These are phyloP conservation scores for Cheirogaleus major DNA, from an alignment of 2,797 vertebrate species.

Conservation along the genomic window DNA sequence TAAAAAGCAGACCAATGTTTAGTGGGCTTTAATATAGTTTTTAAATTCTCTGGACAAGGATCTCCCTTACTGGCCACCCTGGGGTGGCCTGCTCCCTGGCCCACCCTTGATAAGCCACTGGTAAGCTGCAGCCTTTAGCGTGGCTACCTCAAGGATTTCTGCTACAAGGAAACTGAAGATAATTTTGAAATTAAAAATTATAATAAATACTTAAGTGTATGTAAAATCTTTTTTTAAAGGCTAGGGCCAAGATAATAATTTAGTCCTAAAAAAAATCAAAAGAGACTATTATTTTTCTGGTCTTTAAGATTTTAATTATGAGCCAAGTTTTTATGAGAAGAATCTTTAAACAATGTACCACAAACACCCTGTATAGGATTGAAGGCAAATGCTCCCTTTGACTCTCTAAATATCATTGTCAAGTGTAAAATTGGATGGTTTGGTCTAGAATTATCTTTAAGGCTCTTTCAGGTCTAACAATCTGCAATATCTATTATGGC, in stretches of 20 bases:
- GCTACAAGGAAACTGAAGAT: neutral
- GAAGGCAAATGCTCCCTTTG: neutral
- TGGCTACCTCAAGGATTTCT: neutral
- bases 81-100: neutral
- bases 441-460: neutral
- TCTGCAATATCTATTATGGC: neutral
- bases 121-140: neutral
- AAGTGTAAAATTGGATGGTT: neutral
- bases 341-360: neutral
- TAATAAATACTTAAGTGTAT: neutral
- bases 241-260: neutral
- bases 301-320: slow-evolving; percentile 28
- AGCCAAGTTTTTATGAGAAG: neutral
- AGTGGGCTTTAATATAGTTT: neutral
- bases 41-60: neutral
- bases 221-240: neutral
- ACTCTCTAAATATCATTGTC: neutral
- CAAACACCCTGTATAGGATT: neutral
- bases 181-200: neutral
- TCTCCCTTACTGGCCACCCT: neutral
- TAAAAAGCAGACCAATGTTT: slow-evolving; percentile 28
- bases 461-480: neutral
- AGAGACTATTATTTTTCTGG: neutral
- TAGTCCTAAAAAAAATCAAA: neutral
- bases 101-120: neutral